A percentile compares a stretch with the other conserved stretches of the same genome.
These are phyloP conservation scores for Acestrorhynchus altus DNA, from an alignment of 2,797 vertebrate species.

Conservation along the genomic window DNA sequence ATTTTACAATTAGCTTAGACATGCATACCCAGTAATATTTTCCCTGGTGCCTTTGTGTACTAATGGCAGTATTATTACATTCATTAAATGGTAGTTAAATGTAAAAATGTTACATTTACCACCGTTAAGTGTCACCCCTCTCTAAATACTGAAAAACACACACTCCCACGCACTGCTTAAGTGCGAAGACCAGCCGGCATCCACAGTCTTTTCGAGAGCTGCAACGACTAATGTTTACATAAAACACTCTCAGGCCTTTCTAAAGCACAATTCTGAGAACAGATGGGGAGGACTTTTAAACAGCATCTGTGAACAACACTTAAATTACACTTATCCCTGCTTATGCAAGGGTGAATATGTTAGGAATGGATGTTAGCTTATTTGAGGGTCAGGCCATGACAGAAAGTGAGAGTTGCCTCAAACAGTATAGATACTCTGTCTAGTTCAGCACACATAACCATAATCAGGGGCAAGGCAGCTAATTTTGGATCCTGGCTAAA, in stretches of 20 bases:
- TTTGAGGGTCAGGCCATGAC: no score
- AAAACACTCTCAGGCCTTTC: slow-evolving; percentile 25
- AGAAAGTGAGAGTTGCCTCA: no score
- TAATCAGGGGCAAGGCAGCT: no score
- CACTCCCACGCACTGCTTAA: slow-evolving; percentile 31
- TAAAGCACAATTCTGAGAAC: slow-evolving; percentile 21
- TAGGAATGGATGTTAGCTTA: no score
- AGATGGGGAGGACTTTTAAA: slow-evolving; percentile 36
- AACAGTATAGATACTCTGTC: no score
- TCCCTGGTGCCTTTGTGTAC: not conserved
- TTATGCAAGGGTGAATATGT: slow-evolving; percentile 8
- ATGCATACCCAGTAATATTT: not conserved
- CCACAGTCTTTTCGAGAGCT: slow-evolving; percentile 3
- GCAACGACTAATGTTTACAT: slow-evolving; percentile 12
- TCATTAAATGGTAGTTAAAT: slow-evolving; percentile 5
- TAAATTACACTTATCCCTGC: not conserved
- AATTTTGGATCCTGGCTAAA: no score
- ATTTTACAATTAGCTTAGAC: not conserved
- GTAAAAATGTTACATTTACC: slow-evolving; percentile 17
- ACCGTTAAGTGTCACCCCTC: not conserved
- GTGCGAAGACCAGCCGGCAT: slow-evolving; percentile 35
- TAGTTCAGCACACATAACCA: no score
- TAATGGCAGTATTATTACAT: not conserved
- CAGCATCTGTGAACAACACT: not conserved
- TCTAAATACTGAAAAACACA: slow-evolving; percentile 15